Evolutionary conservation across 2,888 invertebrate genomes (phyloP).

Genomic region (Diplazon laetatorius): DNA sequence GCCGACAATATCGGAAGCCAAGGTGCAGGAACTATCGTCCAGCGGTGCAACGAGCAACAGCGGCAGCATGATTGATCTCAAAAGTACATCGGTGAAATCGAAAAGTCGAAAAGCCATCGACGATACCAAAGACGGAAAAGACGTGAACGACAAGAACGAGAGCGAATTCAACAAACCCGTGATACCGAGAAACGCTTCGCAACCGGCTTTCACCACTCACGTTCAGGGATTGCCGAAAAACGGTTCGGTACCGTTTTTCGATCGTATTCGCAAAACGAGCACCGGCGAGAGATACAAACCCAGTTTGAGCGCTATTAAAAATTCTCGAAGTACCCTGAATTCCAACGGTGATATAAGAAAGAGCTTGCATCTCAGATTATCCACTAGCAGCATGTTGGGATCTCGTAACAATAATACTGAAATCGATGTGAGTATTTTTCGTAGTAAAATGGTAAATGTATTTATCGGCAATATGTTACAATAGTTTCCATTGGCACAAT

Average conservation of each 20-base stretch:
- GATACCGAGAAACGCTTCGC: slow-evolving; percentile 93
- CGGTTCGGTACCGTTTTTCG: slow-evolving; percentile 95
- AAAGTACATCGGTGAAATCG: slow-evolving; percentile 75
- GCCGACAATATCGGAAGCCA: slow-evolving; percentile 95
- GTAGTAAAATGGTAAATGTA: neutral
- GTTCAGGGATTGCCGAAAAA: slow-evolving; percentile 91
- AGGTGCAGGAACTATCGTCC: slow-evolving; percentile 86
- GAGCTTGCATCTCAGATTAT: slow-evolving; percentile 84
- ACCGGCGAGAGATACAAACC: slow-evolving; percentile 93
- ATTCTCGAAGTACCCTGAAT: slow-evolving; percentile 89
- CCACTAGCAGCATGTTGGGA: slow-evolving; percentile 85
- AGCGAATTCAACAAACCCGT: slow-evolving; percentile 82
- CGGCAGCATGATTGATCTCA: slow-evolving; percentile 80
- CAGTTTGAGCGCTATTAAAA: slow-evolving; percentile 91
- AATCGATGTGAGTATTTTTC: slow-evolving; percentile 81
- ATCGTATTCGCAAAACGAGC: slow-evolving; percentile 92
- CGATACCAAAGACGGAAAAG: slow-evolving; percentile 79
- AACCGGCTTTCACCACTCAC: slow-evolving; percentile 91
- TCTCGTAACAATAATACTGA: slow-evolving; percentile 86
- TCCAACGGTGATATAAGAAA: slow-evolving; percentile 90
- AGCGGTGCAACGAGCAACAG: slow-evolving; percentile 84
- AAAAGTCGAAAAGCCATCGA: slow-evolving; percentile 79
- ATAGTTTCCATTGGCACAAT: too few species aligned
- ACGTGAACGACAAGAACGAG: slow-evolving; percentile 74
- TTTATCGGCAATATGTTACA: too few species aligned